Percentiles rank a stretch among this genome's conserved stretches.
Evolutionary conservation across 2,797 vertebrate genomes (phyloP).

Genomic region (Coendou prehensilis): DNA sequence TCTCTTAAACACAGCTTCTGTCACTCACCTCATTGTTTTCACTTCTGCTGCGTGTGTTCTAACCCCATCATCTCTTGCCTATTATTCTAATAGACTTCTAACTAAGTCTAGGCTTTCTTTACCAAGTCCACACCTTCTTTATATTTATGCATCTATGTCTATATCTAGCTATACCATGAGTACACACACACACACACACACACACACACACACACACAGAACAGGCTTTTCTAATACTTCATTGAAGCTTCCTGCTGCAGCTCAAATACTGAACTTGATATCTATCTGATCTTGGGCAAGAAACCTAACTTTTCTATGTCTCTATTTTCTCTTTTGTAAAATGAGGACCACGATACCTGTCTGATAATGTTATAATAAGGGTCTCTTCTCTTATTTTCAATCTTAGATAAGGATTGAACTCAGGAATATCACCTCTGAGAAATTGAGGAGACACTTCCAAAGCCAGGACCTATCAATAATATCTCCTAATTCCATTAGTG

Average conservation of each 20-base stretch:
- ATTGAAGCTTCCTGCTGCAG: neutral
- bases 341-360: neutral
- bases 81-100: neutral
- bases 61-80: neutral
- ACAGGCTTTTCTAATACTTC: neutral
- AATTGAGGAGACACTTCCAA: neutral
- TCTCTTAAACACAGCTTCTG: neutral
- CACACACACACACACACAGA: neutral
- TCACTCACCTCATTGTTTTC: neutral
- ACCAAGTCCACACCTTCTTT: neutral
- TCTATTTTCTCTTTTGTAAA: neutral
- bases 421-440: neutral
- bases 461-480: neutral
- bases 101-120: neutral
- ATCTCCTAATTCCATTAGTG: conserved; percentile 51
- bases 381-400: neutral
- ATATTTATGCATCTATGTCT: neutral
- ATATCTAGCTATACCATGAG: neutral
- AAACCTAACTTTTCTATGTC: neutral
- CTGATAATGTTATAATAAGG: neutral
- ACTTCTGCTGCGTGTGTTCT: neutral
- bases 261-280: neutral
- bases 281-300: neutral
- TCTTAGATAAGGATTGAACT: neutral
- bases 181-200: neutral